Conservation (phyloP, 1,140 invertebrate genomes). For the Oreohelix idahoensis region DNA sequence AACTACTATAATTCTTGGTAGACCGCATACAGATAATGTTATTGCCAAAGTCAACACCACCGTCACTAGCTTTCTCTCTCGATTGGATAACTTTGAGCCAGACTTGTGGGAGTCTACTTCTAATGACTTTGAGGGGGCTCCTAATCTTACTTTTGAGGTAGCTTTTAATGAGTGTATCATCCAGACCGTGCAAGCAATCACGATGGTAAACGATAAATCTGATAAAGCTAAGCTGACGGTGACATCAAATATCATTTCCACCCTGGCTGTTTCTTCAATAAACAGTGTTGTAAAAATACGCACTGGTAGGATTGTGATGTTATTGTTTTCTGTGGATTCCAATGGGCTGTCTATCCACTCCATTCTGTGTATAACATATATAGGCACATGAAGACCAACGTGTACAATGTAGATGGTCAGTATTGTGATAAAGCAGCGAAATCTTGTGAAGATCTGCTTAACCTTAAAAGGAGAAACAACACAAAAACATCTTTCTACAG, state of each 20-base stretch:
- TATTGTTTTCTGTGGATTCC: neutral
- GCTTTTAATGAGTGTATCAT: neutral
- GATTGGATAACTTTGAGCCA: neutral
- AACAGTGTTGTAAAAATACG: neutral
- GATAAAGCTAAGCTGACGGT: no score
- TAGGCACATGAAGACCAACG: neutral
- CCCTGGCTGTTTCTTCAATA: neutral
- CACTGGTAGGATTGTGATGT: neutral
- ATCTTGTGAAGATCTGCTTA: neutral
- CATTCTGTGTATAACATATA: neutral
- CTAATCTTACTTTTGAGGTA: neutral
- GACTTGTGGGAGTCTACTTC: neutral
- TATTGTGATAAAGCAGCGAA: neutral
- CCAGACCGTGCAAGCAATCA: neutral
- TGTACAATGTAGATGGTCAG: slow-evolving; percentile 1
- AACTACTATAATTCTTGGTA: neutral
- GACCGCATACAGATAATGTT: no score
- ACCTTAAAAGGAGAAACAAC: no score
- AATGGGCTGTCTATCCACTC: neutral
- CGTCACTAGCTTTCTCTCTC: no score
- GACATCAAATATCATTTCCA: no score
- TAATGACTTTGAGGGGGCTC: neutral
- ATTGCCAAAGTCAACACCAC: no score
- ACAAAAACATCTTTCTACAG: neutral
- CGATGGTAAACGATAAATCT: neutral